Base-by-base conservation (phyloP, 2,797 vertebrate genomes). In the Pipistrellus pygmaeus region DNA sequence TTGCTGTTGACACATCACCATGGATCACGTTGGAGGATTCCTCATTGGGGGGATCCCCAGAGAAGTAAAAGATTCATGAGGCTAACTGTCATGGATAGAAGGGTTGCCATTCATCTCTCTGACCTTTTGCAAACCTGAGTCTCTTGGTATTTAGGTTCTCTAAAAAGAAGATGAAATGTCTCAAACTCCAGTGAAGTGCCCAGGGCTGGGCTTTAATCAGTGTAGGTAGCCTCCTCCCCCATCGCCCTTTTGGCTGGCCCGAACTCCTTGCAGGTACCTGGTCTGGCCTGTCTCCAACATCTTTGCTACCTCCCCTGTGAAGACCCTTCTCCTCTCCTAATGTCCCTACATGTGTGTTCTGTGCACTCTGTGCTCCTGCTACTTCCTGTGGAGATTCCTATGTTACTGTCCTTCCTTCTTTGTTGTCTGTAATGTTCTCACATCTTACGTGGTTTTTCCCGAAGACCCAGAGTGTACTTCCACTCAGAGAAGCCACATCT, bases 191-290 rank as follows among this genome's bases (percentile, higher is more conserved):
- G 4, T 13, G 12, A 7, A 3, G 20, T 25, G 12, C n/a, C 46
- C 1, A 2, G 41, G 6, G 5, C 75, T 76, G 35, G 30, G 21
- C n/a, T 71, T 53, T 69, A 23, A 6, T 60, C 21, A 18, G 11
- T 30, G 23, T 71, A 14, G 3, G 12, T 44, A 68, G 8, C 21
- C 38, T 62, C 17, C 0, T 14, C 53, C n/a, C 5, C 73, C 17
- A 10, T 53, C 0, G 0, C 8, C 35, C 15, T 46, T 82, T 15
- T 41, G 2, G 2, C 17, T 62, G 6, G 87, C 64, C 17, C 15
- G 9, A 12, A 32, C 23, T 46, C 30, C 8, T 68, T 72, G n/a
- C 32, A 23, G 41, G 30, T 92, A 20, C 46, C 44, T 55, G 51
- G 3, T 32, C n/a, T 82, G 5, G 4, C 27, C 38, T 27, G 23